phyloP scores from a whole-genome alignment of 2,797 vertebrate genomes.

The Etheostoma nigrum region DNA sequence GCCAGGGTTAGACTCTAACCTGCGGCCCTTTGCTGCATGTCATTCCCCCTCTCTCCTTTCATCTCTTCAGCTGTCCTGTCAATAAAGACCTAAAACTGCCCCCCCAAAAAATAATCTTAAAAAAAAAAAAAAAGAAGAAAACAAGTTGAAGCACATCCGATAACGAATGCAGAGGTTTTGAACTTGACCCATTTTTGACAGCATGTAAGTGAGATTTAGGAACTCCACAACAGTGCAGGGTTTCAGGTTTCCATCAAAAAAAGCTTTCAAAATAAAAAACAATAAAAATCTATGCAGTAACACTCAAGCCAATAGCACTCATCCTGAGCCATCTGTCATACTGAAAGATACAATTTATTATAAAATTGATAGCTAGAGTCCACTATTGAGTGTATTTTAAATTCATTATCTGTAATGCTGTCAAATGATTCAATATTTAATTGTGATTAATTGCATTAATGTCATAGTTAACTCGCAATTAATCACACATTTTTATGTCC shows the following conservation, averaged over 20 bases:
- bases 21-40: too few species aligned
- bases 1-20: too few species aligned
- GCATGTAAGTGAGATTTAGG: conserved; percentile 3
- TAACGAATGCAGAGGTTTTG: conserved; percentile 27
- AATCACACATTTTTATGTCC: too few species aligned
- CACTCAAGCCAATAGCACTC: neutral
- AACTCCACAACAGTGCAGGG: neutral
- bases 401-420: neutral
- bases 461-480: too few species aligned
- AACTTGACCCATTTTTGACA: conserved; percentile 17
- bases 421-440: too few species aligned
- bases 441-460: too few species aligned
- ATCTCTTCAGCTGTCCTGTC: too few species aligned
- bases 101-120: too few species aligned
- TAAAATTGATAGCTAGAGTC: neutral
- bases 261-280: neutral
- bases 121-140: too few species aligned
- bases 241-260: neutral
- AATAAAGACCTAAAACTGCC: too few species aligned
- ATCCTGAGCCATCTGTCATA: neutral
- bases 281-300: neutral
- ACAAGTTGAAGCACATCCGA: neutral
- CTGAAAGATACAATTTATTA: neutral
- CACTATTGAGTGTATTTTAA: neutral
- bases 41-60: too few species aligned